Evolutionary conservation across 2,797 vertebrate species (phyloP).

Genomic region (Champsocephalus gunnari): DNA sequence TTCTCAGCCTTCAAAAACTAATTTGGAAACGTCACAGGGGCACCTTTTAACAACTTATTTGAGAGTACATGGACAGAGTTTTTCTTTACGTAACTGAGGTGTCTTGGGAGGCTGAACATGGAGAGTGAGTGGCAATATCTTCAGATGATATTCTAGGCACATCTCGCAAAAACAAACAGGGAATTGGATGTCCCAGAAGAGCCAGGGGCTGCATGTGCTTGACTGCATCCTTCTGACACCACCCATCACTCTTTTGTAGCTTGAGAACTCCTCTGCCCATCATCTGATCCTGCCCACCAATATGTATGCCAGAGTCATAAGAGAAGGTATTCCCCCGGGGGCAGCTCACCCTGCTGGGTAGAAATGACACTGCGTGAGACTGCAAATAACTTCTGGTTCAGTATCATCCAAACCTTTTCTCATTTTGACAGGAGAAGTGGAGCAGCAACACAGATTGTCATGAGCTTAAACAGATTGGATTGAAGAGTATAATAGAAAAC

Average conservation of each 20-base stretch:
- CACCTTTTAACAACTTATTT: slow-evolving; percentile 1
- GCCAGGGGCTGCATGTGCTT: slow-evolving; percentile 61
- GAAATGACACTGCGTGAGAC: slow-evolving; percentile 8
- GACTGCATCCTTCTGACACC: slow-evolving; percentile 64
- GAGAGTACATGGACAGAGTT: neutral
- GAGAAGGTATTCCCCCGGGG: slow-evolving; percentile 48
- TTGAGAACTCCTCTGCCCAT: slow-evolving; percentile 51
- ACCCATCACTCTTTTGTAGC: slow-evolving; percentile 70
- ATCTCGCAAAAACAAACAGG: slow-evolving; percentile 53
- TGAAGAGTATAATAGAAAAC: neutral
- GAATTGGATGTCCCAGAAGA: slow-evolving; percentile 63
- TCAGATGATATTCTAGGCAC: slow-evolving; percentile 54
- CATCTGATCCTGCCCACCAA: slow-evolving; percentile 37
- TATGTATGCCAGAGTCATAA: slow-evolving; percentile 41
- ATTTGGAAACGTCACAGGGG: neutral
- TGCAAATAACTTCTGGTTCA: slow-evolving; percentile 14
- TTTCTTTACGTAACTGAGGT: neutral
- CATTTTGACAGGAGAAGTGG: neutral
- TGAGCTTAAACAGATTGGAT: slow-evolving; percentile 1
- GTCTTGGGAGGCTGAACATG: slow-evolving; percentile 12
- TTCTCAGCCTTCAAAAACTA: neutral
- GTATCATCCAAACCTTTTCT: slow-evolving; percentile 5
- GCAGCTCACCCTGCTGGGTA: slow-evolving; percentile 46
- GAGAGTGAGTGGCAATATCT: slow-evolving; percentile 25
- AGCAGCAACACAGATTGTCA: neutral